Conservation (phyloP, 2,888 invertebrate genomes). For the Quadroppia sp. region DNA sequence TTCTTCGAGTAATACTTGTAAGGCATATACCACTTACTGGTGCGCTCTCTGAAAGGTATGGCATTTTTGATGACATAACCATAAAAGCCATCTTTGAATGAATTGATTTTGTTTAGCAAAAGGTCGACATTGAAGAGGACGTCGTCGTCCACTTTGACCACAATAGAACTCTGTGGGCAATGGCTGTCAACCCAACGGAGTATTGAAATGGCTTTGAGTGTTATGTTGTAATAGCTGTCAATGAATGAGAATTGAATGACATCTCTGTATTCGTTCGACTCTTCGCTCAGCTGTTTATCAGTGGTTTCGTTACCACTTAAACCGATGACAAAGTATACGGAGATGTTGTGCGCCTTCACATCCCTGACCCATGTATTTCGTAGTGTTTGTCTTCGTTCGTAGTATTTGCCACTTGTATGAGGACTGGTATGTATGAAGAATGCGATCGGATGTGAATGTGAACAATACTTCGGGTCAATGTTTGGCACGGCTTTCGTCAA, state of each 20-base stretch:
- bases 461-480: too few species aligned
- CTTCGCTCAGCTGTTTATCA: background rate
- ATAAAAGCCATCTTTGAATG: background rate
- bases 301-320: background rate
- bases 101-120: background rate
- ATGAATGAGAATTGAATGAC: background rate
- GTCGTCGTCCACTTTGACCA: background rate
- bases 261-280: background rate
- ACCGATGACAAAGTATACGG: background rate
- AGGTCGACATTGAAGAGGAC: background rate
- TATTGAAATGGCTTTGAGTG: background rate
- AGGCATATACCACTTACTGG: conserved; percentile 28
- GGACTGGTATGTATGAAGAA: background rate
- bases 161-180: background rate
- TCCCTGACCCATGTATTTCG: background rate
- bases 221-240: background rate
- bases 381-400: background rate
- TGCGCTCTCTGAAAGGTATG: background rate
- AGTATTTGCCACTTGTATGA: background rate
- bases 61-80: background rate
- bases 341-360: background rate
- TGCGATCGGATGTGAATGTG: background rate
- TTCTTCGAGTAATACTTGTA: background rate
- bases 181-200: background rate
- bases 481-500: too few species aligned